Base-by-base conservation (phyloP, 2,113 vertebrate genomes). In the Chaetodon trifascialis region DNA sequence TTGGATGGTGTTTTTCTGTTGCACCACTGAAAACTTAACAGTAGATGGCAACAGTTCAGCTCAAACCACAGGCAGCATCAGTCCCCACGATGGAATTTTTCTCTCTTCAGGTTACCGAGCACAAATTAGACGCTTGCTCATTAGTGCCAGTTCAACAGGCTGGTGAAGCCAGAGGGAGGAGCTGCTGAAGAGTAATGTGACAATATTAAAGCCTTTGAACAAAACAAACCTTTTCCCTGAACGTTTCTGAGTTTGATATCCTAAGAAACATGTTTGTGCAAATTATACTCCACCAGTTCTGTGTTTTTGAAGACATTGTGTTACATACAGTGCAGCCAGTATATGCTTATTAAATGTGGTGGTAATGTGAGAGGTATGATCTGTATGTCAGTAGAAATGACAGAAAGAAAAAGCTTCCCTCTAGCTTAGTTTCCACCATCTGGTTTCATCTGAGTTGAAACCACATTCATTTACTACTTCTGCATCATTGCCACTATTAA, bases 31-130 rank as follows among this genome's bases (percentile, higher is more conserved):
- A 70, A 73, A 23, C 3, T 5, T 38, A 66, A 66, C 90, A 84
- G 55, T 75, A 92, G 93, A 62, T 76, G 91, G 92, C 88, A 80
- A 77, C 64, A 89, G 66, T 44, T 65, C 66, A 49, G 23, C 42
- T 63, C 10, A 5, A 70, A 34, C 56, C 46, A n/a, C 34, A 60
- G n/a, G 25, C 40, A 36, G 46, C 40, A 44, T 42, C 15, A 3
- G 7, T 52, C 55, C 1, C 40, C 62, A 67, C 36, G 2, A 2
- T 23, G 65, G 0, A 16, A 42, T 55, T 46, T 30, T 47, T 34
- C 49, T 68, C 4, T 54, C 46, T 62, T 65, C 15, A 60, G 74
- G 67, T 78, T 73, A 49, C 2, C 4, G 1, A 79, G 25, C 30
- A 66, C 38, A 80, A 79, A 79, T 79, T 30, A 74, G 44, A 36